Conservation (phyloP, 2,888 invertebrate genomes). For the Electrophaes corylata region DNA sequence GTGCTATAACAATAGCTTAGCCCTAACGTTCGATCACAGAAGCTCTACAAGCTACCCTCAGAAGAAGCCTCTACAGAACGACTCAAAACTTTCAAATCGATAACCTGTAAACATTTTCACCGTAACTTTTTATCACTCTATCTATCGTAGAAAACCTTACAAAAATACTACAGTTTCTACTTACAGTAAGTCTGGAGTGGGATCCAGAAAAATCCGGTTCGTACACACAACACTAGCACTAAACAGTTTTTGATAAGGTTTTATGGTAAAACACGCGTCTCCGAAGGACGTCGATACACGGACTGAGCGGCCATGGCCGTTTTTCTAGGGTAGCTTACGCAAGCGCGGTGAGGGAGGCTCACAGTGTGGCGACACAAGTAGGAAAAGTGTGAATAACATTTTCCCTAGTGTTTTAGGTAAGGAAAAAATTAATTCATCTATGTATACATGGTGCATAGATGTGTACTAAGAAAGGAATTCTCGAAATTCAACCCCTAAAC, state of each 20-base stretch:
- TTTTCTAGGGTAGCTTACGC: conserved; percentile 68
- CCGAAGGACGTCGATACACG: conserved; percentile 70
- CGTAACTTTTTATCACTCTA: background rate
- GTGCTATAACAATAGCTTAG: conserved; percentile 5
- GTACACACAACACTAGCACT: conserved; percentile 41
- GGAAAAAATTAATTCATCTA: no score
- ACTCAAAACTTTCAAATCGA: conserved; percentile 30
- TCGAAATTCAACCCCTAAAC: no score
- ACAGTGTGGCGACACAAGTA: conserved; percentile 28
- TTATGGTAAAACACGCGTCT: conserved; percentile 55
- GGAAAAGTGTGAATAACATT: conserved; percentile 7
- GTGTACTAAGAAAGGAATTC: no score
- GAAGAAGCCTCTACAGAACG: conserved; percentile 4
- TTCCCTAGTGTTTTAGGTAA: no score
- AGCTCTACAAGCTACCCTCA: conserved; percentile 6
- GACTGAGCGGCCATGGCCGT: conserved; percentile 78
- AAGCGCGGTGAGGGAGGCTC: conserved; percentile 58
- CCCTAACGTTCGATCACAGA: conserved; percentile 13
- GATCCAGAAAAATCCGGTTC: conserved; percentile 62
- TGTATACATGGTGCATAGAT: no score
- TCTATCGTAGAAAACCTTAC: background rate
- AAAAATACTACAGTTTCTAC: conserved; percentile 45
- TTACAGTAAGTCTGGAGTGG: conserved; percentile 58
- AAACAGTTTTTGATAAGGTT: conserved; percentile 30
- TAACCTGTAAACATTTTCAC: conserved; percentile 19